A percentile compares a stretch with the other conserved stretches of the same genome.
phyloP scores from a whole-genome alignment of 2,888 invertebrate genomes.

The Eurytoma adleriae region DNA sequence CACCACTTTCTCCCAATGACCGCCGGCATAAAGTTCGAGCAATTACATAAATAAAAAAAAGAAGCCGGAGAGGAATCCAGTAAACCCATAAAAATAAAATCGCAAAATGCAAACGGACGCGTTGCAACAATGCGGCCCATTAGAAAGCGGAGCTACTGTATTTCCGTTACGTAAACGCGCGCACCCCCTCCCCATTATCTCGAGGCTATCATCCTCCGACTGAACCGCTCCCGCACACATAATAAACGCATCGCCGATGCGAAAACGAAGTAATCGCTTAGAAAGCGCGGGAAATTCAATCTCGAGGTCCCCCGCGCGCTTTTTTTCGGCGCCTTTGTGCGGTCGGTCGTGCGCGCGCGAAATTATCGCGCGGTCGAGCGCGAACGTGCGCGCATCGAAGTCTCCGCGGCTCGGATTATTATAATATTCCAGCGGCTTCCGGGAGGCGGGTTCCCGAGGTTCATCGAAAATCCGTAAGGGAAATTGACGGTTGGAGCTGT shows the following conservation, averaged over 20 bases:
- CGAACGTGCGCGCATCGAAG: slow-evolving; percentile 17
- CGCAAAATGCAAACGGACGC: neutral
- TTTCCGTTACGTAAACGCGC: neutral
- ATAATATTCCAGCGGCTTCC: no score
- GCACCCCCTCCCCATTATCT: neutral
- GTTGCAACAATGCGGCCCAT: neutral
- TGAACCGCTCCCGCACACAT: neutral
- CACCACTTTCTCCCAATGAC: no score
- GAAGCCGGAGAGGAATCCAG: no score
- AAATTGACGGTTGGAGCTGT: no score
- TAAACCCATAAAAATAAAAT: neutral
- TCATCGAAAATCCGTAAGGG: no score
- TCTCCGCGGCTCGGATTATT: neutral
- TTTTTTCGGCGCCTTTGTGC: neutral
- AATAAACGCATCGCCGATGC: neutral
- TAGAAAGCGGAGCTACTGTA: neutral
- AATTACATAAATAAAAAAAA: neutral
- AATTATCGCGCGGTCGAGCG: slow-evolving; percentile 9
- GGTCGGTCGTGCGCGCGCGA: neutral
- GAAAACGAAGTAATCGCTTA: neutral
- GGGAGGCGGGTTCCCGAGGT: no score
- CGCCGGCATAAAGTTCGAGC: neutral
- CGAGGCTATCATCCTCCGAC: neutral
- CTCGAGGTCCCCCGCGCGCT: neutral
- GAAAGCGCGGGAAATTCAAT: slow-evolving; percentile 13